These are phyloP conservation scores for Asobara japonica DNA, from an alignment of 1,140 invertebrate genomes.

Conservation along the genomic window DNA sequence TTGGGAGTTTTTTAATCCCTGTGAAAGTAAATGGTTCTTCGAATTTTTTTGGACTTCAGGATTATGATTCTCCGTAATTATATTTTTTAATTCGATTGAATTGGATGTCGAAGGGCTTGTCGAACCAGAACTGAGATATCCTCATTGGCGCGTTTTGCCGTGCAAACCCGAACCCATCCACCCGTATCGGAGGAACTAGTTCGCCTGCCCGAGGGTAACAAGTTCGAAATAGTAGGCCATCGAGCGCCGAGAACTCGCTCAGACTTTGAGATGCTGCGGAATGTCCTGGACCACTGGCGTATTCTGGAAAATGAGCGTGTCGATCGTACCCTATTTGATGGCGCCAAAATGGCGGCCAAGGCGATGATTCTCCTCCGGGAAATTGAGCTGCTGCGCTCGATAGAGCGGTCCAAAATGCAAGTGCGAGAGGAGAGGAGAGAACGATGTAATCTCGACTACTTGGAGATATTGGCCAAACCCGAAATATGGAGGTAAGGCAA, in stretches of 20 bases:
- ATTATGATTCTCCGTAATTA: background rate
- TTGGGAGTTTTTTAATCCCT: no score
- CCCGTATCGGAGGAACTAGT: slow-evolving; percentile 26
- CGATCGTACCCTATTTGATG: slow-evolving; percentile 67
- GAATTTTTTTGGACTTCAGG: no score
- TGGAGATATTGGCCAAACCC: slow-evolving; percentile 72
- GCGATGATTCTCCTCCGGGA: slow-evolving; percentile 72
- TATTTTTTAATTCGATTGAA: background rate
- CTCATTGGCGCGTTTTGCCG: slow-evolving; percentile 31
- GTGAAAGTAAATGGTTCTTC: background rate
- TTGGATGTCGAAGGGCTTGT: slow-evolving; percentile 27
- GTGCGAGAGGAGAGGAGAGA: slow-evolving; percentile 67
- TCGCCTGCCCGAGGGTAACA: slow-evolving; percentile 27
- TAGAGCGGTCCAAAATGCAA: slow-evolving; percentile 70
- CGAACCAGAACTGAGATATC: slow-evolving; percentile 26
- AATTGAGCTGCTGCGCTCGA: slow-evolving; percentile 72
- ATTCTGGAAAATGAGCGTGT: slow-evolving; percentile 70
- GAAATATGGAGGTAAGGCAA: slow-evolving; percentile 67
- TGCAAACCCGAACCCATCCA: slow-evolving; percentile 29
- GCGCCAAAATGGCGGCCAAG: slow-evolving; percentile 72
- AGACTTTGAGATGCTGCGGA: slow-evolving; percentile 74
- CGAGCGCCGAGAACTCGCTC: slow-evolving; percentile 68
- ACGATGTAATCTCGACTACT: slow-evolving; percentile 68
- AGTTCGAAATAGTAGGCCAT: slow-evolving; percentile 32
- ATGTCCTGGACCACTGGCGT: slow-evolving; percentile 74